Conservation (phyloP, 2,113 vertebrate genomes). For the Trematomus loennbergii region DNA sequence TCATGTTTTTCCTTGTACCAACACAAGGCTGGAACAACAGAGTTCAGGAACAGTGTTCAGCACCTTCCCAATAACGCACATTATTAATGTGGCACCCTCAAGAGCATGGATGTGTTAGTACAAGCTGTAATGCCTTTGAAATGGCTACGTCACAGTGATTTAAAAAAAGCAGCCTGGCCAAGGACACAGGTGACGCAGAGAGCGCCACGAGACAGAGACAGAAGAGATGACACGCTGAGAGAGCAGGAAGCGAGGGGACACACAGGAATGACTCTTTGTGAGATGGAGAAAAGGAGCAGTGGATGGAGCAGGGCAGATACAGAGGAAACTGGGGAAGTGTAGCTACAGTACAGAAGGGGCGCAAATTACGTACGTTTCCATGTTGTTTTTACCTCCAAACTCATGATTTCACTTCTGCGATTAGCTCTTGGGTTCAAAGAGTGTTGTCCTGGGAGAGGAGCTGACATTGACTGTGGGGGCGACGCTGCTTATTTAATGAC, state of each 20-base stretch:
- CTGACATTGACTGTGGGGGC: slow-evolving; percentile 33
- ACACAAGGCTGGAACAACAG: background rate
- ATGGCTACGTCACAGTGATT: slow-evolving; percentile 56
- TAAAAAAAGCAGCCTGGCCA: slow-evolving; percentile 20
- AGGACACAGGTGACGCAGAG: slow-evolving; percentile 48
- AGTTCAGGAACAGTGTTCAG: too few species aligned
- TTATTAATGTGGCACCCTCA: slow-evolving; percentile 28
- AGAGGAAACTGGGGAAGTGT: slow-evolving; percentile 42
- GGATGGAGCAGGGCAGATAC: slow-evolving; percentile 50
- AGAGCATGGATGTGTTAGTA: slow-evolving; percentile 51
- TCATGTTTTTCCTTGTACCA: background rate
- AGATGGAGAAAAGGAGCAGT: slow-evolving; percentile 56
- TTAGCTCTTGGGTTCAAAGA: slow-evolving; percentile 16
- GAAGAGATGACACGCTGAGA: slow-evolving; percentile 31
- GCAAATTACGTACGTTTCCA: slow-evolving; percentile 4
- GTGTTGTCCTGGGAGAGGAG: slow-evolving; percentile 30
- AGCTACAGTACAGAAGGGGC: slow-evolving; percentile 35
- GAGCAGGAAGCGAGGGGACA: slow-evolving; percentile 55
- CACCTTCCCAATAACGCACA: background rate
- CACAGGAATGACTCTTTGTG: slow-evolving; percentile 33
- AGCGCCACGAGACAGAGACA: slow-evolving; percentile 59
- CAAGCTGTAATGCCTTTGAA: slow-evolving; percentile 50
- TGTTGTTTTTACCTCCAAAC: background rate
- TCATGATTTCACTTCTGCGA: slow-evolving; percentile 1
- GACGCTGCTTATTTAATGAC: slow-evolving; percentile 36